A percentile compares a stretch with the other conserved stretches of the same genome.
phyloP scores from a whole-genome alignment of 2,113 vertebrate species.

The Dasyornis broadbenti region DNA sequence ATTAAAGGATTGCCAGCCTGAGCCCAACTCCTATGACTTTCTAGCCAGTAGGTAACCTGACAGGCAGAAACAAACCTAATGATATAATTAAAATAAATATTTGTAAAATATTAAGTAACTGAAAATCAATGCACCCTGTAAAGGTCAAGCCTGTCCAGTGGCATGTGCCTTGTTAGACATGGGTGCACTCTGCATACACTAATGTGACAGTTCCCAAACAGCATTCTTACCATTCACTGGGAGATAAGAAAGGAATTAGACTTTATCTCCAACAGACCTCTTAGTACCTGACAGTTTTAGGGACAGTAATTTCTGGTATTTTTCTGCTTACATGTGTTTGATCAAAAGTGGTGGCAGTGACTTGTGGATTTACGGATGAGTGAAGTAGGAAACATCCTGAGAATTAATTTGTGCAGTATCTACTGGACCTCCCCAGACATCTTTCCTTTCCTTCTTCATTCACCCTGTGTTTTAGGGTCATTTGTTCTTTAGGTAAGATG shows the following conservation, averaged over 20 bases:
- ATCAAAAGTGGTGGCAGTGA: background rate
- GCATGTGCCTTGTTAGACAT: background rate
- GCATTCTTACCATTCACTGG: background rate
- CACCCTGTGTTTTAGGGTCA: background rate
- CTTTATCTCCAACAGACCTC: background rate
- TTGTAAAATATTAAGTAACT: background rate
- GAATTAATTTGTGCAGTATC: background rate
- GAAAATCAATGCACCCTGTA: background rate
- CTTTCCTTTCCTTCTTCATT: background rate
- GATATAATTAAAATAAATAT: background rate
- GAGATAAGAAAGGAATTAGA: background rate
- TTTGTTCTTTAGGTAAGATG: background rate
- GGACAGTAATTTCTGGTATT: background rate
- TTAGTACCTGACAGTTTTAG: background rate
- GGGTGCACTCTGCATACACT: fast-evolving
- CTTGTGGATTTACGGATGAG: background rate
- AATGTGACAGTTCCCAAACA: background rate
- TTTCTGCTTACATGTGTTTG: background rate
- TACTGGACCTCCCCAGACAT: background rate
- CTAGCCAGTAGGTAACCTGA: background rate
- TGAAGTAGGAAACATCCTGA: background rate
- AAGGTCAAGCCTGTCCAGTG: background rate
- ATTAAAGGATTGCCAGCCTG: background rate
- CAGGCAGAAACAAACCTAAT: background rate
- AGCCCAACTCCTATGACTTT: background rate